Evolutionary conservation across 2,113 vertebrate genomes (phyloP).

Genomic region (Burhinus bistriatus): DNA sequence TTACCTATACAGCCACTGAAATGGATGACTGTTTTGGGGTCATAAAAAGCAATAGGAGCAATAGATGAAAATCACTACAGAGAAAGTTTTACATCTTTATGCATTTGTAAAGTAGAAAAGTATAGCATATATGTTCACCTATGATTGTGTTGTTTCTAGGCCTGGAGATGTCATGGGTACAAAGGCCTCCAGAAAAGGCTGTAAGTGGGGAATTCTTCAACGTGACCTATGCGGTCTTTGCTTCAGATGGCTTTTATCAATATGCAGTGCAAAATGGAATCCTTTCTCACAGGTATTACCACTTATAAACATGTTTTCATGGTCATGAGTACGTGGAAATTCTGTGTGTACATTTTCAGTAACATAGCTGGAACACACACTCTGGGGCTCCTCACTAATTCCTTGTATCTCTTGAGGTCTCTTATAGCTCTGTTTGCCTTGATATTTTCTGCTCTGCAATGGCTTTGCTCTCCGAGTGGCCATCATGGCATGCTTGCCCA

Average conservation of each 20-base stretch:
- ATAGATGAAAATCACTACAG: not conserved
- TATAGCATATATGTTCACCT: not conserved
- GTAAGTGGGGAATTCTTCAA: conserved; percentile 79
- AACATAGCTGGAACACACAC: not conserved
- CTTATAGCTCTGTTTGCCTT: not conserved
- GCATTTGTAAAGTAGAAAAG: not conserved
- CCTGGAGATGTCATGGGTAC: conserved; percentile 87
- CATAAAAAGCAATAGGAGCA: not conserved
- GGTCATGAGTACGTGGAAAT: not conserved
- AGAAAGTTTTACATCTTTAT: not conserved
- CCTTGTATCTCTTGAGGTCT: not conserved
- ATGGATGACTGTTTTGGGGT: not conserved
- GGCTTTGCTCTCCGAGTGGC: not conserved
- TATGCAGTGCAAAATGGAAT: conserved; percentile 80
- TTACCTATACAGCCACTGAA: not conserved
- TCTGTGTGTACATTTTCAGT: not conserved
- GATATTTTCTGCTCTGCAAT: not conserved
- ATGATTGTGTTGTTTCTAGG: conserved; percentile 67
- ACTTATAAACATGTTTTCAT: not conserved
- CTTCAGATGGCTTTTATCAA: conserved; percentile 79
- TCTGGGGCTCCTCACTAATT: not conserved
- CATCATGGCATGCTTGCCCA: not conserved
- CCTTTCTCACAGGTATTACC: conserved; percentile 74
- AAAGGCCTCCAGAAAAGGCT: conserved; percentile 78
- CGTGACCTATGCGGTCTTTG: conserved; percentile 76